Percentiles rank a stretch among this genome's conserved stretches.
These are phyloP conservation scores for Acrobeloides nanus DNA, from an alignment of 2,888 invertebrate species.

Conservation along the genomic window DNA sequence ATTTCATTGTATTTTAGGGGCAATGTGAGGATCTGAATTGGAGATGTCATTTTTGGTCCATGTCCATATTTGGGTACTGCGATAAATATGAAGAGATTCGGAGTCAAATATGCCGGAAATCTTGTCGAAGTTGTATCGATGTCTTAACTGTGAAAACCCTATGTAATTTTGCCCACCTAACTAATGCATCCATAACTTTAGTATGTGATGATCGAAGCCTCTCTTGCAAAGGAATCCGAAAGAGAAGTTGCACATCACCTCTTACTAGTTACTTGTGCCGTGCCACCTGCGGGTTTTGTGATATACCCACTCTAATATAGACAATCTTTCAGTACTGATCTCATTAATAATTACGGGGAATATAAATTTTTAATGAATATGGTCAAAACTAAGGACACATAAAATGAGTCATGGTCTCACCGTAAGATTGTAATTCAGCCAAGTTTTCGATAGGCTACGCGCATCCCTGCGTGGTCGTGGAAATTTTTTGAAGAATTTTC, in stretches of 20 bases:
- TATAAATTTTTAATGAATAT: too few species aligned
- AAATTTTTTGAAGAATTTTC: too few species aligned
- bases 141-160: not conserved
- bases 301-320: too few species aligned
- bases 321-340: too few species aligned
- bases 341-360: too few species aligned
- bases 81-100: slow-evolving; percentile 33
- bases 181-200: slow-evolving; percentile 1
- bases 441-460: too few species aligned
- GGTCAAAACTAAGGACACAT: too few species aligned
- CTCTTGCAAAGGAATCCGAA: slow-evolving; percentile 17
- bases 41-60: slow-evolving; percentile 47
- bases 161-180: not conserved
- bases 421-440: too few species aligned
- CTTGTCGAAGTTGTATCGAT: slow-evolving; percentile 27
- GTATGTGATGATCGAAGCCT: slow-evolving; percentile 14
- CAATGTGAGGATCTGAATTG: slow-evolving; percentile 49
- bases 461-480: too few species aligned
- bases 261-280: slow-evolving; percentile 18
- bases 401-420: too few species aligned
- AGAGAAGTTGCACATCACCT: slow-evolving; percentile 18
- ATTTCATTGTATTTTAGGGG: too few species aligned
- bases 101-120: slow-evolving; percentile 23
- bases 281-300: slow-evolving; percentile 13
- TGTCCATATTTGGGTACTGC: slow-evolving; percentile 44